phyloP scores from a whole-genome alignment of 2,797 vertebrate genomes.

The Pseudochaenichthys georgianus region DNA sequence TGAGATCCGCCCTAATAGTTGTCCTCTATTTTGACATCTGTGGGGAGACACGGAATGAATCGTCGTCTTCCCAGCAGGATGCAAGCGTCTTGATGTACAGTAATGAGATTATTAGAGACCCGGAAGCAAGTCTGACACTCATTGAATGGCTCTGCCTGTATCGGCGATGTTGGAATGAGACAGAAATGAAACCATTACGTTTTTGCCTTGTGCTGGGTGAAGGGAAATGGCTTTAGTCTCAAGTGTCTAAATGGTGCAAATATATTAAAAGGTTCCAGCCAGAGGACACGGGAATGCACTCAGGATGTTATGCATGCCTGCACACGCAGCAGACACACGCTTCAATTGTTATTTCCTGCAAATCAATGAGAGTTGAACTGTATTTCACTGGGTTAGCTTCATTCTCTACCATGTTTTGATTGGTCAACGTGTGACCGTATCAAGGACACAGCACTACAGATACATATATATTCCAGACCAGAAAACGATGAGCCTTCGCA shows the following conservation, averaged over 20 bases:
- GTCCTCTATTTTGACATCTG: slow-evolving; percentile 78
- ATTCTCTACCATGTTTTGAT: not conserved
- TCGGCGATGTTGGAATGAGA: slow-evolving; percentile 43
- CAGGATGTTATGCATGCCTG: slow-evolving; percentile 34
- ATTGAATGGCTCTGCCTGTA: slow-evolving; percentile 54
- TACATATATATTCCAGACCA: not conserved
- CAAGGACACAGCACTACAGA: not conserved
- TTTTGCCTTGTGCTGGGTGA: slow-evolving; percentile 15
- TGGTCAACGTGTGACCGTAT: not conserved
- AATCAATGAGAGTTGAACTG: slow-evolving; percentile 9
- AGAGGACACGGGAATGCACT: slow-evolving; percentile 52
- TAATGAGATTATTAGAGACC: slow-evolving; percentile 79
- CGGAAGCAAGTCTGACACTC: slow-evolving; percentile 63
- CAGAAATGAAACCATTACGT: slow-evolving; percentile 45
- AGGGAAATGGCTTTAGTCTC: slow-evolving; percentile 41
- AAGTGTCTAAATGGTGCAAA: slow-evolving; percentile 49
- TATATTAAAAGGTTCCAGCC: slow-evolving; percentile 32
- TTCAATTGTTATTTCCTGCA: slow-evolving; percentile 21
- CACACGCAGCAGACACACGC: slow-evolving; percentile 12
- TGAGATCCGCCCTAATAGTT: slow-evolving; percentile 57
- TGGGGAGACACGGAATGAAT: slow-evolving; percentile 48
- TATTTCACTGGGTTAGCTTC: not conserved
- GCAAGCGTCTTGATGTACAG: slow-evolving; percentile 69
- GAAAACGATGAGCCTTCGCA: not conserved
- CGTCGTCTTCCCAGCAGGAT: slow-evolving; percentile 51